phyloP scores from a whole-genome alignment of 2,113 vertebrate species.

The Alces alces region DNA sequence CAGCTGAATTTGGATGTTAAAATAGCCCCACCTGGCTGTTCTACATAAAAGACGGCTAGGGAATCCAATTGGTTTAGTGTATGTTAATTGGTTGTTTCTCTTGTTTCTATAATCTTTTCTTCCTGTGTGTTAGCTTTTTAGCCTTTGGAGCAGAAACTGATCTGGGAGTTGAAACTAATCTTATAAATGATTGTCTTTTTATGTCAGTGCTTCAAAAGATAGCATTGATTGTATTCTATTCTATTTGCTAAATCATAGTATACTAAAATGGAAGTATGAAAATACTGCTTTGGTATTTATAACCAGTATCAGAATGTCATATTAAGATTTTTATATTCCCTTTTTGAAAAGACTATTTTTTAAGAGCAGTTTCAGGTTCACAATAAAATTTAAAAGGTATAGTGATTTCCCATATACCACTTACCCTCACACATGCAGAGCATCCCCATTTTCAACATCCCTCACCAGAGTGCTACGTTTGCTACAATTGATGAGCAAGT shows the following conservation, averaged over 20 bases:
- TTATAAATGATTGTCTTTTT: not conserved
- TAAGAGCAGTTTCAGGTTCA: not conserved
- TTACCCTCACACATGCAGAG: not conserved
- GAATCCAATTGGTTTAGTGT: constrained; percentile 20
- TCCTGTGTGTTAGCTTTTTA: not conserved
- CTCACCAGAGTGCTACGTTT: not conserved
- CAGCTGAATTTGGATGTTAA: constrained; percentile 16
- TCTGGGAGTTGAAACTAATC: not conserved
- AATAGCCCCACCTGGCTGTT: not conserved
- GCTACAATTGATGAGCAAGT: not conserved
- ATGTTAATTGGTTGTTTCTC: not conserved
- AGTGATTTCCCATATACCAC: not conserved
- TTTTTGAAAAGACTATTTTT: not conserved
- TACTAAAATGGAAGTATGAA: not conserved
- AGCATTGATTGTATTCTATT: not conserved
- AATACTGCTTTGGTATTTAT: constrained; percentile 2
- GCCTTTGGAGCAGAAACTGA: not conserved
- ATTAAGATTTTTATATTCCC: not conserved
- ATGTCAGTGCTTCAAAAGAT: constrained; percentile 21
- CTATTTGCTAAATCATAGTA: not conserved
- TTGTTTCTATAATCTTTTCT: not conserved
- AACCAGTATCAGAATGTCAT: not conserved
- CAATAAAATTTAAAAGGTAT: not conserved
- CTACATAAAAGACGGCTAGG: not conserved
- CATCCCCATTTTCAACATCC: not conserved